A percentile compares a stretch with the other conserved stretches of the same genome.
Evolutionary conservation across 2,888 invertebrate genomes (phyloP).

Genomic region (Agrotis clavis): DNA sequence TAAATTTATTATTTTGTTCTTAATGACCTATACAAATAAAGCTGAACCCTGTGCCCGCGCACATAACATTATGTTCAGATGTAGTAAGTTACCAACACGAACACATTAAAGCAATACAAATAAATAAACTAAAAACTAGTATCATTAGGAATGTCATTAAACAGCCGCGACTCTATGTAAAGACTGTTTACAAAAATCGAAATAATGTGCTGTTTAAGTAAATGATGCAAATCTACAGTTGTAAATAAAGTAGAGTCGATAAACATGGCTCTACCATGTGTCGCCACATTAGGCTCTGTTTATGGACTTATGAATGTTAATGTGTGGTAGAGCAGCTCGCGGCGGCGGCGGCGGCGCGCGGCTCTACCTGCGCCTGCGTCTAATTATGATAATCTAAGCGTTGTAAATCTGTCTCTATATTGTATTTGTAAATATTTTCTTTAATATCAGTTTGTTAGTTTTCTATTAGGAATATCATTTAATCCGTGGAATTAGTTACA

Average conservation of each 20-base stretch:
- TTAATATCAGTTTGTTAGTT: conserved; percentile 37
- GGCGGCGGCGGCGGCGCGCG: background rate
- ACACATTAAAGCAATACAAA: conserved; percentile 27
- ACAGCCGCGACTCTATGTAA: conserved; percentile 2
- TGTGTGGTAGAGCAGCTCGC: conserved; percentile 5
- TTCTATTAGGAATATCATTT: conserved; percentile 27
- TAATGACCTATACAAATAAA: conserved; percentile 5
- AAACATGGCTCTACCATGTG: conserved; percentile 16
- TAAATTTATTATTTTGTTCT: no score
- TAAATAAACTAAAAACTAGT: conserved; percentile 32
- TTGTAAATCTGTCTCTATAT: conserved; percentile 53
- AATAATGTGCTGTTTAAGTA: conserved; percentile 53
- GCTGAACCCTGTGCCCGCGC: conserved; percentile 26
- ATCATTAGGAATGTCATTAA: conserved; percentile 22
- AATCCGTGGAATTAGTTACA: conserved; percentile 24
- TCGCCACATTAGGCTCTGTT: conserved; percentile 50
- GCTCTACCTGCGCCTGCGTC: conserved; percentile 16
- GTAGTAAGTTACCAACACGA: conserved; percentile 12
- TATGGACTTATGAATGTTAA: conserved; percentile 57
- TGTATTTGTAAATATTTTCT: conserved; percentile 50
- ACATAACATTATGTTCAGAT: conserved; percentile 8
- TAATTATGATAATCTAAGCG: conserved; percentile 60
- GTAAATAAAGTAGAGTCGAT: conserved; percentile 51
- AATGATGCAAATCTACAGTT: conserved; percentile 49
- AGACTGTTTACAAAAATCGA: conserved; percentile 42